These are phyloP conservation scores for Apis florea DNA, from an alignment of 1,140 invertebrate genomes.

Conservation along the genomic window DNA sequence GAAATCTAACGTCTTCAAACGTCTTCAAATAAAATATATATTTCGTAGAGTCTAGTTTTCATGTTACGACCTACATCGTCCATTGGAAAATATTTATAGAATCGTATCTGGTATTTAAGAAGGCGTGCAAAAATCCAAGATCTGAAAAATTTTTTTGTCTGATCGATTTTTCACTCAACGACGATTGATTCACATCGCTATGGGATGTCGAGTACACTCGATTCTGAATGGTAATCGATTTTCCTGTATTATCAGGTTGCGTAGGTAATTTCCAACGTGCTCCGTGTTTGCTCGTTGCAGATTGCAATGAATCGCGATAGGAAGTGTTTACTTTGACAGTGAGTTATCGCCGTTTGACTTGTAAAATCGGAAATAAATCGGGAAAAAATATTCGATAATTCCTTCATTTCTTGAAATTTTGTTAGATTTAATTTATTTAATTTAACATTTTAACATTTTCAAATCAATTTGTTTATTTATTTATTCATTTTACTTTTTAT, in stretches of 20 bases:
- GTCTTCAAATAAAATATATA: neutral
- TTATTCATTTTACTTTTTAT: neutral
- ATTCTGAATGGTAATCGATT: slow-evolving; percentile 43
- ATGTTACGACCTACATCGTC: neutral
- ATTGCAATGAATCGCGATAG: slow-evolving; percentile 37
- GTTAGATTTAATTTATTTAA: neutral
- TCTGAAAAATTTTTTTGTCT: neutral
- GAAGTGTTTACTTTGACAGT: slow-evolving; percentile 14
- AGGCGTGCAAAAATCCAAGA: slow-evolving; percentile 1
- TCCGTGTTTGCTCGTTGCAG: slow-evolving; percentile 38
- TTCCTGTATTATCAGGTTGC: slow-evolving; percentile 29
- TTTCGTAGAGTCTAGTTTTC: neutral
- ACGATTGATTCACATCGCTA: no score
- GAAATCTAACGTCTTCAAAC: no score
- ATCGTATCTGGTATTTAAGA: neutral
- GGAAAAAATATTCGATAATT: slow-evolving; percentile 9
- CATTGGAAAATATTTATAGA: slow-evolving; percentile 13
- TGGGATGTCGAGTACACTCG: neutral
- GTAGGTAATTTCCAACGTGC: neutral
- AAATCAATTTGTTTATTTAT: neutral
- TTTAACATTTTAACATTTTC: neutral
- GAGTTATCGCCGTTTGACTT: slow-evolving; percentile 7
- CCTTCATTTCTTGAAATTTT: neutral
- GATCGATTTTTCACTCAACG: neutral
- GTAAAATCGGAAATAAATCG: neutral